These are phyloP conservation scores for Hymenopus coronatus DNA, from an alignment of 2,888 invertebrate species.

Conservation along the genomic window DNA sequence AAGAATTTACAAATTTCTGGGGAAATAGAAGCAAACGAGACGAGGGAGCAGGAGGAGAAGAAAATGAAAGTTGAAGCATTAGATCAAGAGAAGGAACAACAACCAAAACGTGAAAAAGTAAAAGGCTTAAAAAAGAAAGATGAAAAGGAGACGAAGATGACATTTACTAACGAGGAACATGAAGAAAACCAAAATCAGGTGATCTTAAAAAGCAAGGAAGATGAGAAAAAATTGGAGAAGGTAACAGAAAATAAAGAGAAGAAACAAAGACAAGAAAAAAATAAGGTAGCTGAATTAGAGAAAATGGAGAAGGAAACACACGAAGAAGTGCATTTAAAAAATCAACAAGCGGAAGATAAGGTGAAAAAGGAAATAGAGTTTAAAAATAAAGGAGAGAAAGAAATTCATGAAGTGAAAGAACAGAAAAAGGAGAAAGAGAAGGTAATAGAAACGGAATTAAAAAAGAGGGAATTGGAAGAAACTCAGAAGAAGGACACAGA, in stretches of 20 bases:
- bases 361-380: neutral
- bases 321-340: neutral
- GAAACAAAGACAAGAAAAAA: constrained; percentile 28
- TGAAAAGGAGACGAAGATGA: neutral
- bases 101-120: constrained; percentile 29
- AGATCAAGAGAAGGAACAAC: constrained; percentile 26
- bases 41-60: constrained; percentile 11
- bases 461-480: neutral
- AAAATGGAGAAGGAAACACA: neutral
- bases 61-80: constrained; percentile 15
- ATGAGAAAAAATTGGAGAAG: constrained; percentile 30
- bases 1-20: constrained; percentile 3
- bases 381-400: neutral
- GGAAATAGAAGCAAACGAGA: constrained; percentile 18
- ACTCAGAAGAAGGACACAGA: neutral
- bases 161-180: neutral
- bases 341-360: neutral
- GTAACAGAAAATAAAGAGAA: constrained; percentile 23
- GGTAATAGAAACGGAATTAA: neutral
- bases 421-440: neutral
- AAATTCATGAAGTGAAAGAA: neutral
- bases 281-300: constrained; percentile 25
- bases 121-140: constrained; percentile 22
- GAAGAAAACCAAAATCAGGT: constrained; percentile 21
- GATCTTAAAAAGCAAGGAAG: constrained; percentile 3